Percentiles rank a stretch among this genome's conserved stretches.
Evolutionary conservation across 1,140 invertebrate species (phyloP).

Genomic region (Meteorus sp.): DNA sequence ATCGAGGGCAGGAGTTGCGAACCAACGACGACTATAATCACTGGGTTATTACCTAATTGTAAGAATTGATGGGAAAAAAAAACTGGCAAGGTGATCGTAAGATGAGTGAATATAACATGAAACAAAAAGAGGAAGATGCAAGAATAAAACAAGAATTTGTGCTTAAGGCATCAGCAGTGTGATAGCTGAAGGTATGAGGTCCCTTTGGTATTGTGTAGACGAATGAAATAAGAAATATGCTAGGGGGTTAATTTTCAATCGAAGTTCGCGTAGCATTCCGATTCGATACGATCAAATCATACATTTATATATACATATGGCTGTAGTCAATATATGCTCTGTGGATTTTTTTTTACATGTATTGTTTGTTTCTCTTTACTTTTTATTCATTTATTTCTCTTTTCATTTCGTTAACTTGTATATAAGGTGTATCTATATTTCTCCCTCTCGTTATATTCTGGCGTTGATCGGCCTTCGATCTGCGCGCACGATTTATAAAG

Average conservation of each 20-base stretch:
- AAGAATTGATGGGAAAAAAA: constrained; percentile 42
- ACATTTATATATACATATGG: neutral
- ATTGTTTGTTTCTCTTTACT: neutral
- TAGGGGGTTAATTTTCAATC: constrained; percentile 21
- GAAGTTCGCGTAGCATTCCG: constrained; percentile 4
- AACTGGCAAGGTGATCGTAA: neutral
- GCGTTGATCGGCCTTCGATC: constrained; percentile 19
- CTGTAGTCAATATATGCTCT: too few relatives aligned
- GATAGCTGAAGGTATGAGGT: neutral
- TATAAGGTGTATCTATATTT: constrained; percentile 8
- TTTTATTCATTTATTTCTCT: constrained; percentile 1
- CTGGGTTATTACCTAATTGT: constrained; percentile 48
- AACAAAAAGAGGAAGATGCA: too few relatives aligned
- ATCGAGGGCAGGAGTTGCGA: constrained; percentile 19
- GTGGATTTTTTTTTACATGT: too few relatives aligned
- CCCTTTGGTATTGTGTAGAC: neutral
- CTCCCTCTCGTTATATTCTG: constrained; percentile 13
- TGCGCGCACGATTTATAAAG: constrained; percentile 55
- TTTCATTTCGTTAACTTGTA: constrained; percentile 4
- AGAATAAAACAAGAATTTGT: neutral
- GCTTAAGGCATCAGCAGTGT: neutral
- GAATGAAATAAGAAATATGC: neutral
- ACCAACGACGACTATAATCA: constrained; percentile 37
- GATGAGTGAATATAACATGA: too few relatives aligned
- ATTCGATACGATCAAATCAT: constrained; percentile 4